A percentile compares a stretch with the other conserved stretches of the same genome.
phyloP scores from a whole-genome alignment of 2,888 invertebrate genomes.

The Fissipunctia ypsillon region DNA sequence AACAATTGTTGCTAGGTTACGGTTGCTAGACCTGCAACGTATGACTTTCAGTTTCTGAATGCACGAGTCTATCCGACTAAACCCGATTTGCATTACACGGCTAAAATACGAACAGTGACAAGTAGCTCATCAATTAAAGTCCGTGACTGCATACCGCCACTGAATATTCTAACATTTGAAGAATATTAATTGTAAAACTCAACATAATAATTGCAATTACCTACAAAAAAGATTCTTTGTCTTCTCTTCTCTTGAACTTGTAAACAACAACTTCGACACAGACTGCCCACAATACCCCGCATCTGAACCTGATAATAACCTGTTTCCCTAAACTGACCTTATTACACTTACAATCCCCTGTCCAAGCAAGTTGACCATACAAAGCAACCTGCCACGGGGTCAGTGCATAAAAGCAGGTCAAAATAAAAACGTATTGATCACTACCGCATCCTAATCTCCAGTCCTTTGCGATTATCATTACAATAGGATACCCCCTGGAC shows the following conservation, averaged over 20 bases:
- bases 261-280: conserved; percentile 1
- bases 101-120: too few species aligned
- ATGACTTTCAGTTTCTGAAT: too few species aligned
- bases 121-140: too few species aligned
- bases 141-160: too few species aligned
- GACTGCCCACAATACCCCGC: conserved; percentile 1
- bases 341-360: conserved; percentile 61
- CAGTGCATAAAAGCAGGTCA: conserved; percentile 79
- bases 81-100: too few species aligned
- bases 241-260: conserved; percentile 1
- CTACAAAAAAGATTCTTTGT: not conserved
- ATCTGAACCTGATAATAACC: conserved; percentile 33
- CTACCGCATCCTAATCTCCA: conserved; percentile 77
- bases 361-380: conserved; percentile 71
- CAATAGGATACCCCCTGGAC: conserved; percentile 82
- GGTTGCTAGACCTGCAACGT: too few species aligned
- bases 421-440: conserved; percentile 75
- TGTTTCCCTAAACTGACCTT: conserved; percentile 44
- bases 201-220: not conserved
- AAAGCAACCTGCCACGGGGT: conserved; percentile 84
- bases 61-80: too few species aligned
- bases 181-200: not conserved
- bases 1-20: too few species aligned
- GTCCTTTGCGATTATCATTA: conserved; percentile 78
- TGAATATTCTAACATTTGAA: not conserved